Conservation (phyloP, 2,113 vertebrate genomes). For the Felis catus region DNA sequence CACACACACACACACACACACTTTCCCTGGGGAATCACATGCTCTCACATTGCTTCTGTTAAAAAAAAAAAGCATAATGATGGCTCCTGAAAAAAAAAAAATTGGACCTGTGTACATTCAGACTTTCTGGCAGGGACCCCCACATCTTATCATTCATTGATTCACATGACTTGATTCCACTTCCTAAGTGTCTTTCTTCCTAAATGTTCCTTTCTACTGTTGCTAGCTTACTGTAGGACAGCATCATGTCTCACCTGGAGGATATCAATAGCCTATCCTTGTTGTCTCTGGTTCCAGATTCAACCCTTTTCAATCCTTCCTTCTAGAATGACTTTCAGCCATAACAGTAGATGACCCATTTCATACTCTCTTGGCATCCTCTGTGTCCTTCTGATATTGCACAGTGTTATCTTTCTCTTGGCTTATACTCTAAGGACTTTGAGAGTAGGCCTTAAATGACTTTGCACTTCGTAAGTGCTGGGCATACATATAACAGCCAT, state of each 20-base stretch:
- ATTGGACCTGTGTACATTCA: not conserved
- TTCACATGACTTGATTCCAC: not conserved
- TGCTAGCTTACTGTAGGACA: not conserved
- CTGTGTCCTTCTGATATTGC: not conserved
- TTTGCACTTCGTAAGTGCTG: not conserved
- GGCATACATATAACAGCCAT: not conserved
- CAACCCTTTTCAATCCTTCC: not conserved
- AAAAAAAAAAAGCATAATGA: not conserved
- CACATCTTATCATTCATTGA: not conserved
- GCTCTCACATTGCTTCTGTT: not conserved
- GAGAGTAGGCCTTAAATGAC: not conserved
- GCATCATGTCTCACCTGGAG: accelerated
- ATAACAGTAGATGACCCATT: not conserved
- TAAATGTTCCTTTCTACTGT: not conserved
- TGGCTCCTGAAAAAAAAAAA: not conserved
- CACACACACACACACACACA: too few relatives aligned
- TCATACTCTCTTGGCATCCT: not conserved
- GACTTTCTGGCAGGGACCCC: not conserved
- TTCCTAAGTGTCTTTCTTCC: not conserved
- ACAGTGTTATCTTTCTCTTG: not conserved
- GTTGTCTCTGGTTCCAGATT: not conserved
- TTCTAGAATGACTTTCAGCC: not conserved
- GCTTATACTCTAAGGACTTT: not conserved
- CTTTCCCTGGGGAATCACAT: not conserved
- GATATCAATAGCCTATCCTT: too few relatives aligned